These are phyloP conservation scores for Taxidea taxus DNA, from an alignment of 2,113 vertebrate species.

Conservation along the genomic window DNA sequence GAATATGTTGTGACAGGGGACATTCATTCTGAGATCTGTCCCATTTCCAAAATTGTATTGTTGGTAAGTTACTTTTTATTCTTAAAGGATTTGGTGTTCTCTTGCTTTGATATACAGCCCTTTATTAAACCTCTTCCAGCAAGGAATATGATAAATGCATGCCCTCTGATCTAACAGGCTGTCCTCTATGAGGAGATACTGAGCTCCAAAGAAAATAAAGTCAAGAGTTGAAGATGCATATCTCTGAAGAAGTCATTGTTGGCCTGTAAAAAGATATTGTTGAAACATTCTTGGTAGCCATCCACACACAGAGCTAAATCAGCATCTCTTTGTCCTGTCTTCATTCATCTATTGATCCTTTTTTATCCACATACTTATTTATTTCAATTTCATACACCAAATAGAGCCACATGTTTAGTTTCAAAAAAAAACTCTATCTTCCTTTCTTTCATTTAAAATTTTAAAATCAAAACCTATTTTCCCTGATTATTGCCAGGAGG, in stretches of 20 bases:
- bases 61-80: not conserved
- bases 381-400: not conserved
- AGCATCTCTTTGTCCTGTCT: not conserved
- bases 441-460: not conserved
- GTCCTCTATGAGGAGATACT: not conserved
- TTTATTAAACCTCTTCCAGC: not conserved
- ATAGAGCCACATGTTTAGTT: not conserved
- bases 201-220: not conserved
- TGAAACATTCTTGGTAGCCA: not conserved
- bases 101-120: not conserved
- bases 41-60: not conserved
- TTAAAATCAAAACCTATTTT: not conserved
- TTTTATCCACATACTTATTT: not conserved
- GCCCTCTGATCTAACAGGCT: not conserved
- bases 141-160: not conserved
- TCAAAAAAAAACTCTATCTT: not conserved
- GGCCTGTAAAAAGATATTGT: not conserved
- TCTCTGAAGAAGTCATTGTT: not conserved
- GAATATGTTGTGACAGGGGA: not conserved
- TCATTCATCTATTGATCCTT: not conserved
- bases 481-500: not conserved
- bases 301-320: not conserved
- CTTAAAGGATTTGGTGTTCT: not conserved
- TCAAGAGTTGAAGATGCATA: not conserved
- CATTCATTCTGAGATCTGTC: not conserved